Conservation (phyloP, 2,888 invertebrate species). For the Neoscelio sp. region DNA sequence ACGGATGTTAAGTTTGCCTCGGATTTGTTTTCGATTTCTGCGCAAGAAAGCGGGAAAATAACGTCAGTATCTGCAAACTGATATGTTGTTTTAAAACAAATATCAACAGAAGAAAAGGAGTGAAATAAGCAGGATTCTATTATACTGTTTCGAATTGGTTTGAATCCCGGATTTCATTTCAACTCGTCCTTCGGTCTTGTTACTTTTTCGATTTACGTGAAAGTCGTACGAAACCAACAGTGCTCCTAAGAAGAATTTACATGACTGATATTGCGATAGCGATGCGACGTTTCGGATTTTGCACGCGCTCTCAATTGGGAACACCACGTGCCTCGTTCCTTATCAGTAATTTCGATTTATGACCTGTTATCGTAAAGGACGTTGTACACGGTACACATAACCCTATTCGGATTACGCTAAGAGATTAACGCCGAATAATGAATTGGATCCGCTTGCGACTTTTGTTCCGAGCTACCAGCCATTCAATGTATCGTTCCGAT, state of each 20-base stretch:
- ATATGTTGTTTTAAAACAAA: slow-evolving; percentile 62
- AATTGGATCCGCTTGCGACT: slow-evolving; percentile 61
- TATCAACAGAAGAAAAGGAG: slow-evolving; percentile 59
- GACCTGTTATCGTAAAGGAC: slow-evolving; percentile 77
- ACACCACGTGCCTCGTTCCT: slow-evolving; percentile 69
- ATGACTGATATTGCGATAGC: slow-evolving; percentile 55
- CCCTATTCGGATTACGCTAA: slow-evolving; percentile 76
- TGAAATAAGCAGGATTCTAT: slow-evolving; percentile 61
- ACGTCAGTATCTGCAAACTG: slow-evolving; percentile 60
- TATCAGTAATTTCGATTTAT: slow-evolving; percentile 78
- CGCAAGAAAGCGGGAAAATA: slow-evolving; percentile 43
- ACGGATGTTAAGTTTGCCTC: slow-evolving; percentile 42
- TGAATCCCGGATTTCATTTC: slow-evolving; percentile 64
- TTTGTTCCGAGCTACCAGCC: slow-evolving; percentile 38
- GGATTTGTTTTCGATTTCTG: slow-evolving; percentile 53
- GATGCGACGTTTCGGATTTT: slow-evolving; percentile 45
- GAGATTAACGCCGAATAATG: slow-evolving; percentile 73
- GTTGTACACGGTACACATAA: slow-evolving; percentile 72
- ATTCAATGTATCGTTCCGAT: slow-evolving; percentile 35
- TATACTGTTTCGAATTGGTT: slow-evolving; percentile 58
- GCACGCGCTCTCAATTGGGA: slow-evolving; percentile 36
- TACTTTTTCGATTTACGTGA: slow-evolving; percentile 67
- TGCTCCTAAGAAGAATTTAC: slow-evolving; percentile 57
- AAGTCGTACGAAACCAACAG: slow-evolving; percentile 54
- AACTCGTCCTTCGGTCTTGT: slow-evolving; percentile 59